Percentiles rank a stretch among this genome's conserved stretches.
These are phyloP conservation scores for Dermatemys mawii DNA, from an alignment of 2,113 vertebrate genomes.

Conservation along the genomic window DNA sequence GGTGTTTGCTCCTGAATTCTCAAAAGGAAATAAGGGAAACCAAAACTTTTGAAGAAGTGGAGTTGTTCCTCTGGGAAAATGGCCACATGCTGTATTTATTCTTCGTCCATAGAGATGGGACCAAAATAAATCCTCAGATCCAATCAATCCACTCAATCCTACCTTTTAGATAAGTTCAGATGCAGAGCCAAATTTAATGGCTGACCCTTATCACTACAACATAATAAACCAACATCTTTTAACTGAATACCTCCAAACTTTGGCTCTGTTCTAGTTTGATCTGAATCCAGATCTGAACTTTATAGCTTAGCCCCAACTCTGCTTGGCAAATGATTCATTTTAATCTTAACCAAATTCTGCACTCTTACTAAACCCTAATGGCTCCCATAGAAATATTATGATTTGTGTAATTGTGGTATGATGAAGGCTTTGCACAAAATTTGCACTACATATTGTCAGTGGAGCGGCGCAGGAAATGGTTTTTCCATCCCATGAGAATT, in stretches of 20 bases:
- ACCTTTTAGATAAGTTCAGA: background rate
- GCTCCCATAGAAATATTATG: background rate
- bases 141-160: no score
- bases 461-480: background rate
- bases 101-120: no score
- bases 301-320: fast-evolving
- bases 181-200: fast-evolving
- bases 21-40: no score
- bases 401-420: background rate
- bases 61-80: no score
- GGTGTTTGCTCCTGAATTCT: no score
- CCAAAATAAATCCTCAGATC: no score
- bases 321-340: fast-evolving
- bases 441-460: fast-evolving
- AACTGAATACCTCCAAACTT: background rate
- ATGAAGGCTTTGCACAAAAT: fast-evolving
- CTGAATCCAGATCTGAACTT: background rate
- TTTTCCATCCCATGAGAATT: no score
- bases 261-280: fast-evolving
- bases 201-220: no score
- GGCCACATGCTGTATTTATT: no score
- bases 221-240: background rate
- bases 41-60: no score
- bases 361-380: fast-evolving
- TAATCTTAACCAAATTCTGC: fast-evolving